A percentile compares a stretch with the other conserved stretches of the same genome.
phyloP scores from a whole-genome alignment of 2,113 vertebrate genomes.

The Eulemur macaco region DNA sequence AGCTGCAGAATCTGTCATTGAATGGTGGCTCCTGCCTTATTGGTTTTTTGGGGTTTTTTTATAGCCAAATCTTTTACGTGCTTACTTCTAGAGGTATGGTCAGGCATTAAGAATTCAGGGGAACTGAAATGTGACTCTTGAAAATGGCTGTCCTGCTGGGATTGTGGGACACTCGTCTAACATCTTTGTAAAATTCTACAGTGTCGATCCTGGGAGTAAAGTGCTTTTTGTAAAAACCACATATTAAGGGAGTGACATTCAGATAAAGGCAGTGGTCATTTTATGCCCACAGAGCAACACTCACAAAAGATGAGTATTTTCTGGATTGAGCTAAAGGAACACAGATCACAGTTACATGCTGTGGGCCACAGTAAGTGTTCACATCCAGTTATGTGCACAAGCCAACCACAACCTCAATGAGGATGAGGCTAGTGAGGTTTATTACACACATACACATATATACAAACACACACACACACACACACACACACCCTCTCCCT shows the following conservation, averaged over 20 bases:
- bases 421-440: background rate
- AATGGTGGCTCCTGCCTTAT: accelerated
- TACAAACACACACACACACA: too few relatives aligned
- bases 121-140: background rate
- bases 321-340: background rate
- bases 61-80: background rate
- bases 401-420: background rate
- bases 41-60: background rate
- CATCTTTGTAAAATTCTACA: background rate
- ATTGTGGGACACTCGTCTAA: background rate
- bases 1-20: background rate
- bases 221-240: constrained; percentile 4
- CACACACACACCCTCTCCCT: background rate
- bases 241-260: background rate
- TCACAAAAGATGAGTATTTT: background rate
- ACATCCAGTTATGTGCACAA: background rate
- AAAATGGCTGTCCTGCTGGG: background rate
- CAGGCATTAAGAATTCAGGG: background rate
- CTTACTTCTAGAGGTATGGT: background rate
- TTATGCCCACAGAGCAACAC: constrained; percentile 16
- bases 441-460: background rate
- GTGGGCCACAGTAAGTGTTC: background rate
- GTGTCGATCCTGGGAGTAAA: background rate
- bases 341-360: background rate
- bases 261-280: background rate